Percentiles rank a stretch among this genome's conserved stretches.
Conservation (phyloP, 2,888 invertebrate genomes). For the Antitype chi region DNA sequence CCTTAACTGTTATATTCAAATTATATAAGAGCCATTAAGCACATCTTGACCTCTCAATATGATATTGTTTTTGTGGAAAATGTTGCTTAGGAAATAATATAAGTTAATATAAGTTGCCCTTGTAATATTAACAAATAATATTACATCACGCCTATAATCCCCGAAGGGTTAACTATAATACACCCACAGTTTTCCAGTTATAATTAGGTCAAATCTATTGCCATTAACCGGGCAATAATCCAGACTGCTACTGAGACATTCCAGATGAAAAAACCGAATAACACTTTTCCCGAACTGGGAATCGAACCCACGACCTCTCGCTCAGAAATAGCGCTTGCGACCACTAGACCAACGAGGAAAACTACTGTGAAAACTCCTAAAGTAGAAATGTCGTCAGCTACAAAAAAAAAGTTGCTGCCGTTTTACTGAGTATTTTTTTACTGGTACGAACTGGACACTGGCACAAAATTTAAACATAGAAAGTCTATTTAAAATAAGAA, state of each 20-base stretch:
- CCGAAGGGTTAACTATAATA: not conserved
- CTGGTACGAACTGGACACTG: constrained; percentile 77
- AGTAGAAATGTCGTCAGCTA: constrained; percentile 16
- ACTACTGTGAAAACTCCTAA: not conserved
- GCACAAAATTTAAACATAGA: constrained; percentile 78
- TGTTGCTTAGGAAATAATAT: constrained; percentile 1
- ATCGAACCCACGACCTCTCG: not conserved
- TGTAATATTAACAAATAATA: not conserved
- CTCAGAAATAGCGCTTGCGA: not conserved
- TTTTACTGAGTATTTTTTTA: constrained; percentile 73
- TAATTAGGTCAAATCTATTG: not conserved
- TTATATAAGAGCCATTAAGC: constrained; percentile 14
- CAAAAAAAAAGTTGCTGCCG: constrained; percentile 40
- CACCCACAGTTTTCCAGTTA: not conserved
- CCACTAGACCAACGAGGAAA: not conserved
- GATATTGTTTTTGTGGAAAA: constrained; percentile 10
- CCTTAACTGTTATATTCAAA: not conserved
- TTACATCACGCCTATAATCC: too few relatives aligned
- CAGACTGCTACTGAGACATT: not conserved
- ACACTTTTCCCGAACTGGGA: not conserved
- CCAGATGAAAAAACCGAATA: not conserved
- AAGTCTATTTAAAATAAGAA: constrained; percentile 79
- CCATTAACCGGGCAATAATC: not conserved
- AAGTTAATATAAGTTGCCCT: not conserved
- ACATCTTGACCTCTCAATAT: constrained; percentile 18